These are phyloP conservation scores for Pachycephala philippinensis DNA, from an alignment of 2,113 vertebrate species.

Conservation along the genomic window DNA sequence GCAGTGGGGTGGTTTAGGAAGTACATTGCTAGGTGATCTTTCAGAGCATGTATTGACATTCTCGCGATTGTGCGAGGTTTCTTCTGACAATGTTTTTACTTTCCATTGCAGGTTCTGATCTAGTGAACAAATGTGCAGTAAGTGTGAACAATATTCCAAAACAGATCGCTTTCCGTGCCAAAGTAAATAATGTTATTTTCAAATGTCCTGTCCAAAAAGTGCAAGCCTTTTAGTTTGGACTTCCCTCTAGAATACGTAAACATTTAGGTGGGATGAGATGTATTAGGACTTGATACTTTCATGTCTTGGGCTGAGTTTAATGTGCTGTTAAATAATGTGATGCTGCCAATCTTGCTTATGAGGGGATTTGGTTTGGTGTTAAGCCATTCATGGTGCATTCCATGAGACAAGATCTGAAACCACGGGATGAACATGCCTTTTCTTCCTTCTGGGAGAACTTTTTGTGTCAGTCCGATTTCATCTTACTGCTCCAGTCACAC, in stretches of 20 bases:
- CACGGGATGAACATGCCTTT: neutral
- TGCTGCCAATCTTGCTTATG: neutral
- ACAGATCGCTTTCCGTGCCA: neutral
- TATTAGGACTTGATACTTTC: neutral
- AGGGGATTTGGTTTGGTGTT: neutral
- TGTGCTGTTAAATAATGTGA: neutral
- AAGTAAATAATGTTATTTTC: neutral
- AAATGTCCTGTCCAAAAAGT: neutral
- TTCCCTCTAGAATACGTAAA: rapidly evolving
- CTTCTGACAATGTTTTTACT: neutral
- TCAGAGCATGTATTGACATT: neutral
- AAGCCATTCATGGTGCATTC: neutral
- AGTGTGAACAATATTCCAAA: neutral
- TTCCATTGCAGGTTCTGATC: conserved; percentile 15
- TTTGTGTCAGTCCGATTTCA: neutral
- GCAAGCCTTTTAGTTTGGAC: neutral
- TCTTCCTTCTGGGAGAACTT: neutral
- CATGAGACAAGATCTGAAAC: neutral
- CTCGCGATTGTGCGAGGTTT: neutral
- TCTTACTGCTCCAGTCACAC: neutral
- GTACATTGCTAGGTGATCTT: neutral
- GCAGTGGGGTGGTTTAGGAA: neutral
- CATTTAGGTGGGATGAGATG: neutral
- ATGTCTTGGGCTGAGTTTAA: neutral
- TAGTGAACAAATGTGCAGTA: neutral